Evolutionary conservation across 2,113 vertebrate genomes (phyloP).

Genomic region (Lepus timidus): DNA sequence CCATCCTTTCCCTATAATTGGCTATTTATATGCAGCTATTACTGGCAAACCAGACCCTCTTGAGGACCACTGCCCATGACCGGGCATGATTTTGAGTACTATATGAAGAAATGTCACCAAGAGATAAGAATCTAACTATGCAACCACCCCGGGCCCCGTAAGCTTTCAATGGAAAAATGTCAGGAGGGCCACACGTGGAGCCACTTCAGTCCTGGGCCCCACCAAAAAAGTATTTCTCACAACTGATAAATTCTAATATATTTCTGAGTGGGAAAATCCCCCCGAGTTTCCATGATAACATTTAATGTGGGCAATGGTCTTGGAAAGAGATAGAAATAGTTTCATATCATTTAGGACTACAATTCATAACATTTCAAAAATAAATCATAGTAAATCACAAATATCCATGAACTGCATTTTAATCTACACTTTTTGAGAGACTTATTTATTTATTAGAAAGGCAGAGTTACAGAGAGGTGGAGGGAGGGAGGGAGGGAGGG

Average conservation of each 20-base stretch:
- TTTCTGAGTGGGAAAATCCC: not conserved
- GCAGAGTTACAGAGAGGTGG: too few relatives aligned
- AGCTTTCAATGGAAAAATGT: constrained; percentile 43
- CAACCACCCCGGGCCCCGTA: constrained; percentile 48
- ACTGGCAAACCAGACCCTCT: constrained; percentile 73
- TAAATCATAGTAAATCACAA: constrained; percentile 64
- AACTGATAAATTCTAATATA: constrained; percentile 57
- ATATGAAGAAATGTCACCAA: constrained; percentile 74
- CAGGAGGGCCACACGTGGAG: not conserved
- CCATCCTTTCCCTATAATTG: constrained; percentile 70
- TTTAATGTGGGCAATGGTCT: constrained; percentile 9
- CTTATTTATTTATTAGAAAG: too few relatives aligned
- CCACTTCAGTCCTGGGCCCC: not conserved
- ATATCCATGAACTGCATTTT: constrained; percentile 9
- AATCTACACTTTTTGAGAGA: constrained; percentile 20
- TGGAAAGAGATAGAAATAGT: constrained; percentile 55
- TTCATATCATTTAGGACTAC: constrained; percentile 40
- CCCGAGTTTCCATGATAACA: constrained; percentile 28
- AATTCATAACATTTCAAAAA: constrained; percentile 47
- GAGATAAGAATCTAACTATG: constrained; percentile 66
- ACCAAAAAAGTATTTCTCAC: not conserved
- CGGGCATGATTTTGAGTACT: constrained; percentile 38
- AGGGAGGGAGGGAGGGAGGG: too few relatives aligned
- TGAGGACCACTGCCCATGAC: constrained; percentile 67
- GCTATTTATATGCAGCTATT: constrained; percentile 81